Conservation (phyloP, 2,797 vertebrate genomes). For the Mormyrus proboscirostris region DNA sequence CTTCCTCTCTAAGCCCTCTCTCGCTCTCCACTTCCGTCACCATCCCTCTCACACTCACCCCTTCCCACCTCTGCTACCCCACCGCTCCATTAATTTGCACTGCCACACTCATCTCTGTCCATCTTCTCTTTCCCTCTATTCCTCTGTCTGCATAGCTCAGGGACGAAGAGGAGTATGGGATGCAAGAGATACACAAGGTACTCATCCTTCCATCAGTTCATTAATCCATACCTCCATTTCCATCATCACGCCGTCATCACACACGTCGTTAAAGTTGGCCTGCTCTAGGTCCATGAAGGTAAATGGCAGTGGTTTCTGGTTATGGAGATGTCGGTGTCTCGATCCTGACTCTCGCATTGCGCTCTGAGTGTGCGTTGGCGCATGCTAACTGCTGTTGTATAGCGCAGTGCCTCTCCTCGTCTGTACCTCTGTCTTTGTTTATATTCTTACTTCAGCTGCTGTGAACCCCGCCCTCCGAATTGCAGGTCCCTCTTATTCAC, state of each 20-base stretch:
- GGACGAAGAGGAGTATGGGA: conserved; percentile 68
- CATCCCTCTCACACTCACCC: conserved; percentile 40
- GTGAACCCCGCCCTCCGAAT: not conserved
- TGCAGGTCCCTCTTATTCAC: conserved; percentile 37
- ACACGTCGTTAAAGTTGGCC: not conserved
- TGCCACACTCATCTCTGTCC: conserved; percentile 3
- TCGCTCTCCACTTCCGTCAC: conserved; percentile 28
- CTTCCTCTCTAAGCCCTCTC: conserved; percentile 25
- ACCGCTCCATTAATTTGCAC: not conserved
- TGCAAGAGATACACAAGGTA: conserved; percentile 71
- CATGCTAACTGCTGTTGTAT: conserved; percentile 4
- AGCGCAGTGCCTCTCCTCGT: conserved; percentile 22
- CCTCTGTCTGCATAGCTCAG: conserved; percentile 57
- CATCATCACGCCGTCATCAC: conserved; percentile 21
- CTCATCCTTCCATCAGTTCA: conserved; percentile 44
- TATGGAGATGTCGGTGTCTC: not conserved
- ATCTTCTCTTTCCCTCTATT: conserved; percentile 14
- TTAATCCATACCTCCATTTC: conserved; percentile 30
- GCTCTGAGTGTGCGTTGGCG: conserved; percentile 35
- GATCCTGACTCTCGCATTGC: conserved; percentile 9
- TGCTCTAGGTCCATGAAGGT: conserved; percentile 6
- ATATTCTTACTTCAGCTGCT: not conserved
- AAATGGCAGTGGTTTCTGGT: not conserved
- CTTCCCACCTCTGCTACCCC: conserved; percentile 27
- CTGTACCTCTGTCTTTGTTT: conserved; percentile 4